Evolutionary conservation across 2,888 invertebrate genomes (phyloP), one percentile per base, ranked within the genome.

Genomic region (Halictus ligatus): DNA sequence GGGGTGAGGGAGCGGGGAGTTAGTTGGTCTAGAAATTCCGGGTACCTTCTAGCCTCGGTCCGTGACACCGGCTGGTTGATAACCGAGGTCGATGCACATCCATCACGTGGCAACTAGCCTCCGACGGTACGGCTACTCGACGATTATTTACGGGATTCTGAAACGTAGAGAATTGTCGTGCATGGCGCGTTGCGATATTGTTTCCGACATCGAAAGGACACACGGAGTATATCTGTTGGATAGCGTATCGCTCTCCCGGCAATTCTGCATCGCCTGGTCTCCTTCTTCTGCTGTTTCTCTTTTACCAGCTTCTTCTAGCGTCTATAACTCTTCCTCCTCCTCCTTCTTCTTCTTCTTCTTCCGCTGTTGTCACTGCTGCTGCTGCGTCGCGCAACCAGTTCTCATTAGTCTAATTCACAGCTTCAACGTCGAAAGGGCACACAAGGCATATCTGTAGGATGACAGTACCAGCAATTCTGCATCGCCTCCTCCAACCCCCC

Each of bases 41-140:
- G 50, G 15, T 54, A 21, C 74, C 29, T 78, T 35, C 35, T 75
- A 43, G n/a, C 40, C 40, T 35, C 75, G 58, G 54, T 58, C 54
- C 60, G 50, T 50, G 64, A 76, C 75, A 40, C 54, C 40, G 21
- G 78, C n/a, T 21, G 40, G 69, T 48, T 50, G 29, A n/a, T 25
- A 73, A 76, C 50, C 25, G 73, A 54, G 54, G 35, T 78, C 48
- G 75, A 40, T 67, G 48, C 40, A 60, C 75, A 78, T 84, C 83
- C 48, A 83, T 84, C 74, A 78, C 75, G 64, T 64, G 72, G 78
- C 50, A 64, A 80, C 71, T 76, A 78, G 29, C 78, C 40, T 73
- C 50, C 77, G 73, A 69, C 54, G 54, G 40, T 76, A 74, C 75
- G 48, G 58, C 69, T 50, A 72, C 25, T 67, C 60, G 72, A 46